phyloP scores from a whole-genome alignment of 2,113 vertebrate genomes.

The Dromiciops gliroides region DNA sequence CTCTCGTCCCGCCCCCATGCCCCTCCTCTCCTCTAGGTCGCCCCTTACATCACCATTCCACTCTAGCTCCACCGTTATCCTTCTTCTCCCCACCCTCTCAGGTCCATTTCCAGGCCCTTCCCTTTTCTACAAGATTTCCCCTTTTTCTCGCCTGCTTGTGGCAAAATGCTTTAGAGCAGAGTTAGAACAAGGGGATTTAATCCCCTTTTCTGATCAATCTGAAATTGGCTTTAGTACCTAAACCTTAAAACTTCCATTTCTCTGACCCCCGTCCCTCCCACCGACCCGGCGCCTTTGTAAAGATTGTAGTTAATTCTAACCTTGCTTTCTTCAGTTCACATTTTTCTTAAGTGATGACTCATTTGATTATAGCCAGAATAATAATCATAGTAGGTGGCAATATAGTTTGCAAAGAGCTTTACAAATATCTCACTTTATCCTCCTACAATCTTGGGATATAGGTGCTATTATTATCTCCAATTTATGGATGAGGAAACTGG shows the following conservation, averaged over 20 bases:
- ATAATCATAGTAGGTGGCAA: too few species aligned
- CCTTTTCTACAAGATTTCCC: not conserved
- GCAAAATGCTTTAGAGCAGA: not conserved
- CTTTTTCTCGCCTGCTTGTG: not conserved
- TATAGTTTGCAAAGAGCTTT: not conserved
- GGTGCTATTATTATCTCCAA: not conserved
- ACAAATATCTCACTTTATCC: not conserved
- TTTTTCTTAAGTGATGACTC: not conserved
- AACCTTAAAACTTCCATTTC: not conserved
- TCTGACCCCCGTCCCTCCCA: not conserved
- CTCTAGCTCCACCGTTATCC: not conserved
- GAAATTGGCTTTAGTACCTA: not conserved
- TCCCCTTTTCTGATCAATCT: not conserved
- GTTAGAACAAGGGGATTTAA: not conserved
- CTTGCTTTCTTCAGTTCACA: not conserved
- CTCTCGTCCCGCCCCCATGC: not conserved
- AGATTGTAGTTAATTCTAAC: not conserved
- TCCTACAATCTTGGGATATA: not conserved
- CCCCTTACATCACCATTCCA: not conserved
- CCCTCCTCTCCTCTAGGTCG: not conserved
- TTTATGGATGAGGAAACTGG: not conserved
- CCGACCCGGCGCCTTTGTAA: not conserved
- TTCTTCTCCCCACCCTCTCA: not conserved
- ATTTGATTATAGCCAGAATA: not conserved
- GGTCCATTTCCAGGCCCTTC: too few species aligned